These are phyloP conservation scores for Choristoneura fumiferana DNA, from an alignment of 1,140 invertebrate genomes.

Conservation along the genomic window DNA sequence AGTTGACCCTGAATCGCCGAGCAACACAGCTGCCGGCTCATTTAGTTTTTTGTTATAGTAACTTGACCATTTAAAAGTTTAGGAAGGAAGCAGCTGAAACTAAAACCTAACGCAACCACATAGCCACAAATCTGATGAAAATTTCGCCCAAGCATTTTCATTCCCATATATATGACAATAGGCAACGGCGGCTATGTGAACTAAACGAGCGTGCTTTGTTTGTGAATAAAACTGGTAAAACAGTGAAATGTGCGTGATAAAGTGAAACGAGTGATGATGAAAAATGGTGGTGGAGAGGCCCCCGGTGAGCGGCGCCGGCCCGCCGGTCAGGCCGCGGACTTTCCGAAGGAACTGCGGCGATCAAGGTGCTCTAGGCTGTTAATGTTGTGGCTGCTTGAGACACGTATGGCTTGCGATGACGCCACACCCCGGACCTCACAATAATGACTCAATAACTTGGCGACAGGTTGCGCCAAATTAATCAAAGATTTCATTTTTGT, in stretches of 20 bases:
- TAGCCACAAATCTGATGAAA: slow-evolving; percentile 14
- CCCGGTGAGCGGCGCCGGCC: slow-evolving; percentile 49
- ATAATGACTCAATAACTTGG: background rate
- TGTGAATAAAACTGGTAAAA: background rate
- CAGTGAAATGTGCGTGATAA: slow-evolving; percentile 41
- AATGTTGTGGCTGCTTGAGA: slow-evolving; percentile 28
- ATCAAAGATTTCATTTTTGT: background rate
- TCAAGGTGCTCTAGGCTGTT: slow-evolving; percentile 63
- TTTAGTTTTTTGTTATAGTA: slow-evolving; percentile 41
- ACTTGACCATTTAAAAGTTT: slow-evolving; percentile 24
- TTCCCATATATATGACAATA: background rate
- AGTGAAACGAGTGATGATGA: slow-evolving; percentile 56
- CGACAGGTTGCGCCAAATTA: background rate
- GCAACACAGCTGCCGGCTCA: slow-evolving; percentile 47
- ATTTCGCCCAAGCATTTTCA: slow-evolving; percentile 1
- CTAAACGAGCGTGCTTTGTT: slow-evolving; percentile 9
- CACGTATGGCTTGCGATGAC: slow-evolving; percentile 14
- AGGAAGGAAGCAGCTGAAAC: slow-evolving; percentile 5
- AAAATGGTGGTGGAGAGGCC: slow-evolving; percentile 74
- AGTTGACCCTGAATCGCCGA: slow-evolving; percentile 63
- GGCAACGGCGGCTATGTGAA: slow-evolving; percentile 2
- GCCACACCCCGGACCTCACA: background rate
- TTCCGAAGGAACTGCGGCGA: slow-evolving; percentile 74
- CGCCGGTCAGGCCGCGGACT: slow-evolving; percentile 62
- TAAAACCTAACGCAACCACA: background rate